Evolutionary conservation across 2,113 vertebrate genomes (phyloP), one percentile per base, ranked within the genome.

Genomic region (Cisticola juncidis): DNA sequence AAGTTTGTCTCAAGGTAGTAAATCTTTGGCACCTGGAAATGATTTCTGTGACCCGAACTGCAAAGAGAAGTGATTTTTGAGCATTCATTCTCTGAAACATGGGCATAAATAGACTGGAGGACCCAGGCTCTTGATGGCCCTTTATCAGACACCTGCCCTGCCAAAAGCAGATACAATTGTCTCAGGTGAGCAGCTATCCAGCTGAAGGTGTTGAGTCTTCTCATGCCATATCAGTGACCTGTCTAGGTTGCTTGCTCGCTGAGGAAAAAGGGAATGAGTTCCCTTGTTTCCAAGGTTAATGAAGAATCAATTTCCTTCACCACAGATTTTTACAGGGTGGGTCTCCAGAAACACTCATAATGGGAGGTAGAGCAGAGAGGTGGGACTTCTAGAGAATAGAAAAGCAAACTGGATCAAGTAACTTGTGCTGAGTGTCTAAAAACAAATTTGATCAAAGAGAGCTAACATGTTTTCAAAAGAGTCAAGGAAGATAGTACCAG

Each of bases 161-260:
- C 33, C 14, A 62, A 42, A 72, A 69, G 71, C 0, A 83, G 25
- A 69, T 21, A 26, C 18, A 53, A 4, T 9, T 60, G 40, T 38
- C 42, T 73, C 31, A 44, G 24, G 40, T 24, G 36, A 90, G 65
- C 42, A 78, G 38, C n/a, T 38, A 22, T 23, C 35, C 11, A 56
- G 50, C 42, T 80, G 50, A 90, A 88, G 38, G 6, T 40, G 13
- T 23, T 57, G 38, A 62, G 25, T 45, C 26, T 53, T 81, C 56
- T 62, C 38, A 33, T 1, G 4, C 6, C 1, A 0, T 9, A 53
- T 6, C 61, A 54, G 21, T 66, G 79, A 79, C 25, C 15, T 61
- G 20, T 7, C n/a, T 16, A 81, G 29, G 29, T 9, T 61, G 36
- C 26, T 47, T 33, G 40, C n/a, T 29, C 50, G 66, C 82, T 50